phyloP scores from a whole-genome alignment of 2,888 invertebrate genomes.

The Balanococcus diminutus region DNA sequence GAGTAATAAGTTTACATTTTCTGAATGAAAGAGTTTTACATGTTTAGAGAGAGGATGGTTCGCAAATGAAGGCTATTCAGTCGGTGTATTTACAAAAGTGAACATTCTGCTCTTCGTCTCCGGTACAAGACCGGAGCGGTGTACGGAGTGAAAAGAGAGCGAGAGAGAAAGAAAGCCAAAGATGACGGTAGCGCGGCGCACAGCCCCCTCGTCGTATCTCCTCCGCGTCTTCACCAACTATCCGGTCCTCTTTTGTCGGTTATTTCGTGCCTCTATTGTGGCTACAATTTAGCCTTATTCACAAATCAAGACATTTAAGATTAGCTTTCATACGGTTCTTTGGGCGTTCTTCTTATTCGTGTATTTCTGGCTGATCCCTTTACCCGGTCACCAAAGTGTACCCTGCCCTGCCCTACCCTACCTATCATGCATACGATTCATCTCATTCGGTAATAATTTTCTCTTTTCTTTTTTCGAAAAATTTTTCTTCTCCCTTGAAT shows the following conservation, averaged over 20 bases:
- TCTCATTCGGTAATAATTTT: slow-evolving; percentile 14
- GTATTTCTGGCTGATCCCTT: slow-evolving; percentile 7
- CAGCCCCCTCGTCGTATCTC: not conserved
- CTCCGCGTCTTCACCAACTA: slow-evolving; percentile 15
- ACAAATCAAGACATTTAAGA: slow-evolving; percentile 53
- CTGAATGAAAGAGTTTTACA: slow-evolving; percentile 53
- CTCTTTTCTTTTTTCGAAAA: not conserved
- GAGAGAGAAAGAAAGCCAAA: not conserved
- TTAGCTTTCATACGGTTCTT: slow-evolving; percentile 52
- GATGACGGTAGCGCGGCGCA: not conserved
- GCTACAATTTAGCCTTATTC: slow-evolving; percentile 55
- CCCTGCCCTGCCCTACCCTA: not conserved
- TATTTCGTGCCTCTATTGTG: slow-evolving; percentile 54
- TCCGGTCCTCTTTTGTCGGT: slow-evolving; percentile 54
- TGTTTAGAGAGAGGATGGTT: slow-evolving; percentile 51
- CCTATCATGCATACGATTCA: not conserved
- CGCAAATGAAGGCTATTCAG: slow-evolving; percentile 55
- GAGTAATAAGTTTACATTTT: slow-evolving; percentile 55
- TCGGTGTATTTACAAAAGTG: slow-evolving; percentile 53
- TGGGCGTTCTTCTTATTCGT: slow-evolving; percentile 38
- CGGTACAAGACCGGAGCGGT: not conserved
- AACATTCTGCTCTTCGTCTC: slow-evolving; percentile 26
- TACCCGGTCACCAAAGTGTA: not conserved
- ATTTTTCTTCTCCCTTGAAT: slow-evolving; percentile 5
- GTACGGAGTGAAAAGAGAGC: not conserved